Evolutionary conservation across 1,140 invertebrate species (phyloP).

Genomic region (Meloidogyne hapla): DNA sequence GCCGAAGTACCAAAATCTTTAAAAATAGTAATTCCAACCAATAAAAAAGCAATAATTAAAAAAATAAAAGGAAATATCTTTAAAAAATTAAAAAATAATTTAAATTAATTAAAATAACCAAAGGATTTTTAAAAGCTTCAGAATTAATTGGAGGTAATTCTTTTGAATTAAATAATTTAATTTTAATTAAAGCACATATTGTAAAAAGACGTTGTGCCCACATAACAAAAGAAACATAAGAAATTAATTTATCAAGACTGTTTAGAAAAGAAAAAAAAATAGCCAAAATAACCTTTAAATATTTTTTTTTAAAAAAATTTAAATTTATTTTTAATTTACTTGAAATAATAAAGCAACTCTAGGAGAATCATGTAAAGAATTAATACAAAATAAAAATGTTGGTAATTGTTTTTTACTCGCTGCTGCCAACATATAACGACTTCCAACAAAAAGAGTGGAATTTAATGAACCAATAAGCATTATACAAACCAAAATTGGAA

Average conservation of each 20-base stretch:
- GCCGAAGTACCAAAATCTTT: conserved; percentile 34
- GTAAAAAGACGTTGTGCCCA: conserved; percentile 50
- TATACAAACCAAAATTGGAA: conserved; percentile 57
- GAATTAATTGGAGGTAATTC: too few species aligned
- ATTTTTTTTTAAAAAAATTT: conserved; percentile 14
- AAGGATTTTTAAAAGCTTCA: too few species aligned
- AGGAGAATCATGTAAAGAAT: conserved; percentile 41
- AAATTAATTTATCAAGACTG: conserved; percentile 36
- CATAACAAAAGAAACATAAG: conserved; percentile 44
- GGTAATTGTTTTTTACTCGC: conserved; percentile 54
- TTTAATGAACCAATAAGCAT: conserved; percentile 59
- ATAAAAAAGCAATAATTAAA: conserved; percentile 25
- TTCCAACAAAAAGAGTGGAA: conserved; percentile 55
- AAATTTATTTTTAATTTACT: conserved; percentile 16
- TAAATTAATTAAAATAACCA: background rate
- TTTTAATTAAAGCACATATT: conserved; percentile 44
- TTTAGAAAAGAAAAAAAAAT: conserved; percentile 47
- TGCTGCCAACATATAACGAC: conserved; percentile 54
- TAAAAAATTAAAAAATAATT: background rate
- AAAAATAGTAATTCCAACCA: conserved; percentile 35
- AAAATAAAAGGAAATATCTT: conserved; percentile 45
- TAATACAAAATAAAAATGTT: conserved; percentile 46
- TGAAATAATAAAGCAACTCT: conserved; percentile 46
- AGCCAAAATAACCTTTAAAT: conserved; percentile 35
- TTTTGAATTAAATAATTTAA: conserved; percentile 37